Evolutionary conservation across 2,888 invertebrate species (phyloP).

Genomic region (Tuberolachnus salignus): DNA sequence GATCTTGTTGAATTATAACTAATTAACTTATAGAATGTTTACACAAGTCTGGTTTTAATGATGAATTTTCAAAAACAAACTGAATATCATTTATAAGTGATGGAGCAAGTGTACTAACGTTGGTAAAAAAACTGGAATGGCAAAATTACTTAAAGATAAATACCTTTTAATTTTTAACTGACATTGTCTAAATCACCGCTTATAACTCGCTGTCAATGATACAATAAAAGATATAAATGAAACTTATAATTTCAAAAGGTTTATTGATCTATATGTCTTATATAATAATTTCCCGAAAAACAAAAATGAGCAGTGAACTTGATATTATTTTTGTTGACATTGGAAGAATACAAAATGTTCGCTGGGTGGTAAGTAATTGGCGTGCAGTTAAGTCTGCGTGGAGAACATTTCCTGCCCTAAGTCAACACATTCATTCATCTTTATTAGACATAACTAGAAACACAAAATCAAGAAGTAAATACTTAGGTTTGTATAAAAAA

Average conservation of each 20-base stretch:
- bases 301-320: constrained; percentile 15
- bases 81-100: constrained; percentile 27
- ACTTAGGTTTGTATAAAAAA: no score
- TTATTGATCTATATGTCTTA: constrained; percentile 50
- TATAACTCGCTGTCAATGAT: constrained; percentile 58
- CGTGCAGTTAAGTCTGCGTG: neutral
- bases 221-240: constrained; percentile 54
- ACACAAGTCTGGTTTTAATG: constrained; percentile 6
- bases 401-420: neutral
- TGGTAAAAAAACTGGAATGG: constrained; percentile 10
- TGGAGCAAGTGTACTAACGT: constrained; percentile 24
- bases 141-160: constrained; percentile 22
- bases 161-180: constrained; percentile 55
- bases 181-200: constrained; percentile 57
- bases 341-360: neutral
- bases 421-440: neutral
- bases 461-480: neutral
- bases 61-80: neutral
- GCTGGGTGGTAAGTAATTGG: neutral
- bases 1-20: neutral
- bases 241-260: constrained; percentile 57
- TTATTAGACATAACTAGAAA: no score
- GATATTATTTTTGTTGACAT: constrained; percentile 12
- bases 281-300: constrained; percentile 57
- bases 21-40: neutral